Base-by-base conservation (phyloP, 2,888 invertebrate genomes). In the Papilio gigon region DNA sequence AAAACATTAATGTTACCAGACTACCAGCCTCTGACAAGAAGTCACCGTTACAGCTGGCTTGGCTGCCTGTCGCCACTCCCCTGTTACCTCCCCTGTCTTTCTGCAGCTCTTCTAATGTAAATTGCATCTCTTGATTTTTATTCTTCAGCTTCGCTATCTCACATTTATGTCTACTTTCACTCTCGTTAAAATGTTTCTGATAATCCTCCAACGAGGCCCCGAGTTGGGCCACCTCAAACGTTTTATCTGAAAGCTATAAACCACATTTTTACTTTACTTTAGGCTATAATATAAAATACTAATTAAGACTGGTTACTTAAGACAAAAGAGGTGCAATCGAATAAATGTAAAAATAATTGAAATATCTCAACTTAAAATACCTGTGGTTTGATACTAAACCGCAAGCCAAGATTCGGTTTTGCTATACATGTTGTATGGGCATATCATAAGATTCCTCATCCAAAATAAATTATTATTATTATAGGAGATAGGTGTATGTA, bases 221-320 rank as follows among this genome's bases (percentile, higher is more conserved):
- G 68, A 95, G 90, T 75, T 94, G 93, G 71, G 94, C 93, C 70
- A 96, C 89, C 87, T 96, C 96, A 69, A 94, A 94, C 71, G 95
- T 94, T 84, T 94, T 96, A 81, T 97, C 97, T 77, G 95, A 94
- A 82, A 97, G 93, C 95, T 96, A 85, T 30, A 76, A 77, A 40
- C 2, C 25, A 44, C 6, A 20, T 17, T n/a, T 5, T 62, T 62
- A 40, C 17, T 37, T 37, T n/a, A n/a, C n/a, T n/a, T n/a, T n/a
- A n/a, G n/a, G n/a, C n/a, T n/a, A n/a, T n/a, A n/a, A n/a, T n/a
- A n/a, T n/a, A n/a, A n/a, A n/a, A n/a, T n/a, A n/a, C n/a, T n/a
- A n/a, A n/a, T n/a, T n/a, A n/a, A n/a, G n/a, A n/a, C n/a, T n/a
- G n/a, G n/a, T n/a, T n/a, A n/a, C n/a, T n/a, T n/a, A n/a, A n/a